Base-by-base conservation (phyloP, 2,113 vertebrate species). In the Camelus dromedarius region DNA sequence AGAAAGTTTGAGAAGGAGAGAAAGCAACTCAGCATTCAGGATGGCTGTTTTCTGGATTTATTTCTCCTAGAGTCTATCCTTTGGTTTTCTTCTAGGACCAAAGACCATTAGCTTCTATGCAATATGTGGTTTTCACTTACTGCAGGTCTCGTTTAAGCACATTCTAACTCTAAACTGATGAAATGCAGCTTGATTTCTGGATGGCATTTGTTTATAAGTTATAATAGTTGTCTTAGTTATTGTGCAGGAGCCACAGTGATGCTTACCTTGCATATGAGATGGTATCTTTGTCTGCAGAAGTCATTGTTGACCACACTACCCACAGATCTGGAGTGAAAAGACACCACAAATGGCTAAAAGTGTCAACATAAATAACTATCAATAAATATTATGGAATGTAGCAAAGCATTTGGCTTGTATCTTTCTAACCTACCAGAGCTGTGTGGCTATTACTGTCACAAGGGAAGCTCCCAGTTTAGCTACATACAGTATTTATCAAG, bases 301-400 rank as follows among this genome's bases (percentile, higher is more conserved):
- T 96, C 91, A 54, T 98, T 70, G 95, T 83, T 94, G 87, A 98
- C 97, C 97, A 95, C 97, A 96, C 19, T 95, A 62, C 95, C 97
- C 97, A 90, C 96, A 97, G 56, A 30, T 79, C 58, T 93, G 58
- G 64, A 83, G 35, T 93, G 84, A 93, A 97, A 97, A 91, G 79
- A 76, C 35, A 96, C 98, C 97, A 83, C 98, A 98, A 98, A 96
- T 96, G 89, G 69, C 95, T 96, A 30, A 38, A 97, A 96, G 62
- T 95, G 97, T 96, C 98, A 97, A 93, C 96, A 97, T 97, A 97
- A 97, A 97, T 97, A 96, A 95, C 97, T 96, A 94, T 97, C 94
- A 96, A 97, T 97, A 96, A 96, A 90, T 94, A 80, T 93, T 97
- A 96, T 92, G 89, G 86, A 93, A 89, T 38, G 35, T 84, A 97